Evolutionary conservation across 2,797 vertebrate species (phyloP).

Genomic region (Cephalopachus bancanus): DNA sequence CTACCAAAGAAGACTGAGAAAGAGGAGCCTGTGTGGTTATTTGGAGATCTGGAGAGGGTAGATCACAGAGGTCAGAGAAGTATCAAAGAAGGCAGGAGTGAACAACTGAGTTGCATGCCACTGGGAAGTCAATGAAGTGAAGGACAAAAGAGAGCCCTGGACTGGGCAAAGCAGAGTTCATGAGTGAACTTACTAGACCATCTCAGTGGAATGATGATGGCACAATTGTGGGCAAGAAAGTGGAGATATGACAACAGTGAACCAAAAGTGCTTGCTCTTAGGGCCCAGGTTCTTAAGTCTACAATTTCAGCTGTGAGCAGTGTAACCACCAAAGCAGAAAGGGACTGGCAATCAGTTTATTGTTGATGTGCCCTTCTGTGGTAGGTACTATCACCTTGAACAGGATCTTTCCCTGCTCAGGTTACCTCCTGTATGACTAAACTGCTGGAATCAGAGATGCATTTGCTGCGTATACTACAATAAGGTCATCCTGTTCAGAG

Average conservation of each 20-base stretch:
- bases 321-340: not conserved
- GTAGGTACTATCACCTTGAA: not conserved
- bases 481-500: not conserved
- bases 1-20: not conserved
- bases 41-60: not conserved
- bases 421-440: not conserved
- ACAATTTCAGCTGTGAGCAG: not conserved
- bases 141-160: not conserved
- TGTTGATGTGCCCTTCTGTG: not conserved
- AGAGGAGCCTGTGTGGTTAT: not conserved
- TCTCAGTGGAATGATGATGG: too few species aligned
- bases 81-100: not conserved
- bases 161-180: not conserved
- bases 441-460: not conserved
- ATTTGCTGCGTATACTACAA: fast-evolving
- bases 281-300: too few species aligned
- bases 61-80: not conserved
- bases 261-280: not conserved
- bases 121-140: not conserved
- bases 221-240: not conserved
- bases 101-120: not conserved
- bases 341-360: fast-evolving
- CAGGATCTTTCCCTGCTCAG: not conserved
- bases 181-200: too few species aligned
- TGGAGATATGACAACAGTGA: fast-evolving